A percentile compares a stretch with the other conserved stretches of the same genome.
phyloP scores from a whole-genome alignment of 2,113 vertebrate genomes.

The Clinocottus analis region DNA sequence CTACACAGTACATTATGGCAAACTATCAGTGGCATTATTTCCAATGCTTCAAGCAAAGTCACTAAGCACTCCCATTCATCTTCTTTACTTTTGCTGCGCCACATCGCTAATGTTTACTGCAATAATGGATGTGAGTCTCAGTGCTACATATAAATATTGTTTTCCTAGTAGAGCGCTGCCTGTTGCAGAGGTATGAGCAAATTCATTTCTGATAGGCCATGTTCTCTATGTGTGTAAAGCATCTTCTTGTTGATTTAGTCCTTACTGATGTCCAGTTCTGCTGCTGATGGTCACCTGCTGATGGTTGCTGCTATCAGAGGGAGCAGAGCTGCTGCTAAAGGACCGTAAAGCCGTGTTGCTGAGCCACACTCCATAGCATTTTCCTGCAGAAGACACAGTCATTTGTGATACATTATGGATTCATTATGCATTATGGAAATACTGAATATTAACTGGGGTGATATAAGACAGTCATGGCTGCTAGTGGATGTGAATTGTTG shows the following conservation, averaged over 20 bases:
- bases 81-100: conserved; percentile 25
- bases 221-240: conserved; percentile 66
- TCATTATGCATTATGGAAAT: neutral
- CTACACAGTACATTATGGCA: conserved; percentile 39
- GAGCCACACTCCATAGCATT: conserved; percentile 96
- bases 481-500: neutral
- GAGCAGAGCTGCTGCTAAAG: conserved; percentile 79
- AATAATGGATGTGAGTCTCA: conserved; percentile 57
- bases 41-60: conserved; percentile 27
- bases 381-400: conserved; percentile 82
- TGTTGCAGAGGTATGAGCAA: conserved; percentile 59
- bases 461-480: neutral
- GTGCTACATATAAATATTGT: conserved; percentile 48
- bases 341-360: conserved; percentile 81
- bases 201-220: conserved; percentile 57
- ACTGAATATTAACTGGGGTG: neutral
- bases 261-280: conserved; percentile 31
- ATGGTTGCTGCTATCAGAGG: conserved; percentile 83
- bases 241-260: conserved; percentile 55
- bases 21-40: conserved; percentile 39
- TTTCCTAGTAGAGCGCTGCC: conserved; percentile 46
- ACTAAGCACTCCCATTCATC: conserved; percentile 20
- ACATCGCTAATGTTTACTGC: conserved; percentile 51
- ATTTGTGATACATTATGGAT: neutral
- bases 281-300: conserved; percentile 89